Base-by-base conservation (phyloP, 1,140 invertebrate species). In the Helicoverpa zea region DNA sequence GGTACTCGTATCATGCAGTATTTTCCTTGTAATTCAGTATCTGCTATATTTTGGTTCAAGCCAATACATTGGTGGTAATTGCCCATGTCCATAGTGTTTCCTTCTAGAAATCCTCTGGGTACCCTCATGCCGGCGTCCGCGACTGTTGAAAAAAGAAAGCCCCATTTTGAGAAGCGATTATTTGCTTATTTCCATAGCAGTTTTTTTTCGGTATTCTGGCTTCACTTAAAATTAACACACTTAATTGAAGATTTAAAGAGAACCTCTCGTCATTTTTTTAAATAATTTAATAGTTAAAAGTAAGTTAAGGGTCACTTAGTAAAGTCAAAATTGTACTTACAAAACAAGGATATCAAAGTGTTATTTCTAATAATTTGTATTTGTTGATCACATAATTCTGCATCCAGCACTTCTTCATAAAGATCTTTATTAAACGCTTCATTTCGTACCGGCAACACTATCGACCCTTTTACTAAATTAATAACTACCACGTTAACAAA, bases 61-160 rank as follows among this genome's bases (percentile, higher is more conserved):
- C 35, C 84, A 3, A 92, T 70, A 81, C 91, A 92, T 86, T 89
- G 84, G 47, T 87, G 66, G 52, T 89, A 91, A 58, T 89, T 89
- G n/a, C 87, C 87, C 18, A 82, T 18, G 47, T 87, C 85, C 43
- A 79, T 18, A 0, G 51, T 79, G n/a, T 85, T 87, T 3, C 77
- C 77, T 64, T 68, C 47, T 3, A 80, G n/a, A 13, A 87, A 43
- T 30, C 85, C 85, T 74, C 77, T 75, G 2, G 85, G 85, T 9
- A 79, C 14, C 66, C 83, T 72, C 1, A 85, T 66, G 16, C 85
- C 85, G 7, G 85, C 81, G 64, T 87, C 85, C 10, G 79, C 59
- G 74, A 87, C 85, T 87, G 75, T 63, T n/a, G 54, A 5, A 77
- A 52, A 64, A 7, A 2, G 11, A 29, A 11, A 5, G 56, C 7